Base-by-base conservation (phyloP, 2,888 invertebrate species). In the Eristalis pertinax region DNA sequence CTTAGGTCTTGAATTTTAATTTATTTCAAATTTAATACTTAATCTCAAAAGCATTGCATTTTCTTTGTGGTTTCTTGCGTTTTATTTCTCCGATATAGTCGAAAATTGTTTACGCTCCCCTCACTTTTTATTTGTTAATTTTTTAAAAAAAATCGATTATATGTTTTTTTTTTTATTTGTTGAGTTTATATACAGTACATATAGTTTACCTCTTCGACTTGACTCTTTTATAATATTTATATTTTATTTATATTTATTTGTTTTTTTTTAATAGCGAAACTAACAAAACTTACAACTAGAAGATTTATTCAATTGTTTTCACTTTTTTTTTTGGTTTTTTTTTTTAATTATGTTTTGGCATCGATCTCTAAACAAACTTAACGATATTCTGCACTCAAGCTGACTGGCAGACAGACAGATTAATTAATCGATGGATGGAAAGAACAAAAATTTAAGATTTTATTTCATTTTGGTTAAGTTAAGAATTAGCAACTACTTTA, bases 401-500 rank as follows among this genome's bases (percentile, higher is more conserved):
- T 35, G 63, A 70, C 77, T 70, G 50, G 26, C 62, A 77, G 50
- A 35, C 62, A 72, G 60, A 79, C 65, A 19, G 19, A 50, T 50
- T 56, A 32, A 69, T 56, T 11, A 60, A 86, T 86, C 78, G 86
- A 82, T 86, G 78, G 78, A 79, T 41, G 73, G 78, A 74, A 50
- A 50, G 13, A 26, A n/a, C 13, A 63, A 13, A 22, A 35, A 38
- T 75, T 32, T 24, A 60, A 60, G 56, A 19, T 73, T 72, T 75
- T 50, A 29, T 56, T 68, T 24, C 43, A n/a, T 68, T 68, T 41
- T 56, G 32, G n/a, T 38, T 56, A 41, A 69, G n/a, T 22, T 58
- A 79, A 86, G 82, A 86, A 83, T 82, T 78, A 75, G 86, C 86
- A 86, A 86, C 86, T 86, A 82, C 86, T 79, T 86, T 64, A 86